Conservation (phyloP, 2,888 invertebrate genomes). For the Encarsia formosa region DNA sequence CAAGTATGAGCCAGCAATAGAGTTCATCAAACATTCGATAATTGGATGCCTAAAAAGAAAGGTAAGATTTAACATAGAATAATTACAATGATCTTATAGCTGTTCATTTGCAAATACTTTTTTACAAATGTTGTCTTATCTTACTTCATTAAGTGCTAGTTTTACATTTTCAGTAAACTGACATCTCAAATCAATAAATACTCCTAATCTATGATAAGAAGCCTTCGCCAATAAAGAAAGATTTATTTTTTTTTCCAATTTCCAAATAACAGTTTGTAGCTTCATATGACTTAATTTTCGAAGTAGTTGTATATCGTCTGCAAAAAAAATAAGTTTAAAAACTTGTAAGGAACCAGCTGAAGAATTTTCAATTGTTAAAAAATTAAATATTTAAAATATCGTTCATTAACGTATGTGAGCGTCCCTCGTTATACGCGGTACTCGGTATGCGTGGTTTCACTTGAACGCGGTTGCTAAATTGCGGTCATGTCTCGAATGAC, state of each 20-base stretch:
- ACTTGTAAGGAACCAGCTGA: no score
- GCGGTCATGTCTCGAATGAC: no score
- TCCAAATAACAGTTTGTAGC: slow-evolving; percentile 6
- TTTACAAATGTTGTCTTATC: neutral
- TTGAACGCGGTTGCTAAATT: no score
- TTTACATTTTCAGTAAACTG: slow-evolving; percentile 5
- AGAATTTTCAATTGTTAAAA: no score
- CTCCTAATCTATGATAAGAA: slow-evolving; percentile 4
- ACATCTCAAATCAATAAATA: slow-evolving; percentile 21
- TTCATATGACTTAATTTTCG: slow-evolving; percentile 4
- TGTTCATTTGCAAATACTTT: no score
- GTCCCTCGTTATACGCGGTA: no score
- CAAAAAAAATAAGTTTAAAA: neutral
- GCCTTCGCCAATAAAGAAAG: neutral
- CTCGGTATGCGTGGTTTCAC: no score
- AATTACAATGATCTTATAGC: neutral
- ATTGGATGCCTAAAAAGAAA: slow-evolving; percentile 10
- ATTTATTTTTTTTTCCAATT: slow-evolving; percentile 1
- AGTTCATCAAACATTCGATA: slow-evolving; percentile 25
- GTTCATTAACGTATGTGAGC: no score
- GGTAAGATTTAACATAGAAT: neutral
- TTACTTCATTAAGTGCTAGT: slow-evolving; percentile 11
- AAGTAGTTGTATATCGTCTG: slow-evolving; percentile 10
- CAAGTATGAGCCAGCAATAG: slow-evolving; percentile 34
- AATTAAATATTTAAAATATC: no score